Percentiles rank a stretch among this genome's conserved stretches.
These are phyloP conservation scores for Leptatherina wallacei DNA, from an alignment of 2,797 vertebrate species.

Conservation along the genomic window DNA sequence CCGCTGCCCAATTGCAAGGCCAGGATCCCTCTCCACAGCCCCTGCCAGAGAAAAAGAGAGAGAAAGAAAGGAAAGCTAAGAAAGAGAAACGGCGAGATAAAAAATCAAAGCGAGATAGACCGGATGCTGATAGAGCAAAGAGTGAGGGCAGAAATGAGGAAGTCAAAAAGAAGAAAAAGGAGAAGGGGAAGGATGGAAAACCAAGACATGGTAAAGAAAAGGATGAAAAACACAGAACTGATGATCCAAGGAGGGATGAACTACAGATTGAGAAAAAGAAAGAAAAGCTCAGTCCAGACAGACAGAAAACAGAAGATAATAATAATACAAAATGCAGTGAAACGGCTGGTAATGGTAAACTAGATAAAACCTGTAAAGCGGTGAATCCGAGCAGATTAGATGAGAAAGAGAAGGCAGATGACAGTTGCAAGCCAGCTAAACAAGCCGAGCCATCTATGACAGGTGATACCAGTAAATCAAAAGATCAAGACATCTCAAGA, in stretches of 20 bases:
- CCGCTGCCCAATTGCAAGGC: conserved; percentile 51
- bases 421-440: conserved; percentile 65
- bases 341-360: conserved; percentile 38
- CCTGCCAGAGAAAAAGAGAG: conserved; percentile 54
- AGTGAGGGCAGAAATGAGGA: conserved; percentile 58
- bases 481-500: conserved; percentile 69
- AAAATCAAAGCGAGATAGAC: conserved; percentile 64
- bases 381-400: conserved; percentile 47
- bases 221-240: conserved; percentile 53
- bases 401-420: conserved; percentile 54
- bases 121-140: conserved; percentile 52
- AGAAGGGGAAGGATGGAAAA: conserved; percentile 71
- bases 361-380: conserved; percentile 58
- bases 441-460: conserved; percentile 65
- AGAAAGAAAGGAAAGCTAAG: conserved; percentile 72
- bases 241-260: conserved; percentile 58
- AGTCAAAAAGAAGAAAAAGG: conserved; percentile 73
- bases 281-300: conserved; percentile 62
- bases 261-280: conserved; percentile 62
- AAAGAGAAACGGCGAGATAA: conserved; percentile 73
- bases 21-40: conserved; percentile 45
- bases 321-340: conserved; percentile 52
- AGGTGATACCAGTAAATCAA: conserved; percentile 75
- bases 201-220: conserved; percentile 62
- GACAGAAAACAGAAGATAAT: conserved; percentile 56